Conservation (phyloP, 1,140 invertebrate genomes). For the Polyergus mexicanus region DNA sequence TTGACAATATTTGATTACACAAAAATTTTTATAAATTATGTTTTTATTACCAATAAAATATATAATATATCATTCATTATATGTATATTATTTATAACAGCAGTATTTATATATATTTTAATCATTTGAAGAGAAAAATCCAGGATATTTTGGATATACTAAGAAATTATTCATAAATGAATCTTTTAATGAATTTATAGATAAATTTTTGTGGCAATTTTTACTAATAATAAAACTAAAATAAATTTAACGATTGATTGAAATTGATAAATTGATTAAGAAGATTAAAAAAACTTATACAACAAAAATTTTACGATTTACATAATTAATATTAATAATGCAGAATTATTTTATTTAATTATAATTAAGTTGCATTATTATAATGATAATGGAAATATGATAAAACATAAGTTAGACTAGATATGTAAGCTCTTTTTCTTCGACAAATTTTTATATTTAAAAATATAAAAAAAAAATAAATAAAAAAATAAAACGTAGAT, state of each 20-base stretch:
- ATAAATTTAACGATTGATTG: neutral
- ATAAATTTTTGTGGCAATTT: neutral
- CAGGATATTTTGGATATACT: neutral
- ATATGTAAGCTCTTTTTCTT: neutral
- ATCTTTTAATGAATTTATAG: neutral
- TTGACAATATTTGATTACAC: conserved; percentile 54
- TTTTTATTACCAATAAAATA: conserved; percentile 8
- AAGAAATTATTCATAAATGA: conserved; percentile 40
- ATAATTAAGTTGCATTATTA: conserved; percentile 12
- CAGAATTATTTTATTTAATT: conserved; percentile 3
- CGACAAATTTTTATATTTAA: neutral
- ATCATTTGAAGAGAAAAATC: neutral
- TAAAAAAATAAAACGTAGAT: conserved; percentile 64
- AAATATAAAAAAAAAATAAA: conserved; percentile 53
- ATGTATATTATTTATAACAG: neutral
- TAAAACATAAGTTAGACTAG: neutral
- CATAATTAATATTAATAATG: conserved; percentile 19
- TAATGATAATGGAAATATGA: conserved; percentile 6
- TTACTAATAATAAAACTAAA: neutral
- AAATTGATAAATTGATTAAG: neutral
- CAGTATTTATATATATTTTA: conserved; percentile 27
- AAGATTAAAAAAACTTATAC: neutral
- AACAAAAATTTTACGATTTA: conserved; percentile 1
- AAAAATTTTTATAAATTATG: conserved; percentile 45
- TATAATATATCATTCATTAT: conserved; percentile 2